phyloP scores from a whole-genome alignment of 2,113 vertebrate genomes.

The Puma concolor region DNA sequence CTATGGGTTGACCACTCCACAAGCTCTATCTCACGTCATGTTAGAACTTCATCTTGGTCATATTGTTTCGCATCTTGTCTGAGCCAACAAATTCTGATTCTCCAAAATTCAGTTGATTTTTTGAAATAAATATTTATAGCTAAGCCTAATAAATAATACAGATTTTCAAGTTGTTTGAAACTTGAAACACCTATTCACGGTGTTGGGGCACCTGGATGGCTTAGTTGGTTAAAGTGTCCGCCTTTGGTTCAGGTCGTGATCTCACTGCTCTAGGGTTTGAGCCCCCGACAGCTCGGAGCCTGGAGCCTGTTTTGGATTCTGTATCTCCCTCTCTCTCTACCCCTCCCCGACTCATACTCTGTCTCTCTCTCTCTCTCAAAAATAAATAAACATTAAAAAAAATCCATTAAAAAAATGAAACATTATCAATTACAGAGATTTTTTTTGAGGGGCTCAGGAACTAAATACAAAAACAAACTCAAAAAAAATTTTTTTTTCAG shows the following conservation, averaged over 20 bases:
- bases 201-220: too few species aligned
- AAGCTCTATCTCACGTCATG: neutral
- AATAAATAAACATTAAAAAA: too few species aligned
- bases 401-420: neutral
- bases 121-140: neutral
- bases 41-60: neutral
- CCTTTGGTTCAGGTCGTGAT: too few species aligned
- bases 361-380: too few species aligned
- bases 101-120: neutral
- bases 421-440: neutral
- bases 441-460: neutral
- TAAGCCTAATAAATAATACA: neutral
- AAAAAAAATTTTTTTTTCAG: neutral
- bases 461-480: neutral
- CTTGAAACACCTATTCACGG: neutral
- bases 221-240: too few species aligned
- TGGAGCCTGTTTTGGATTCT: too few species aligned
- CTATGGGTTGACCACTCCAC: neutral
- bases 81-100: neutral
- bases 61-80: neutral
- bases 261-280: too few species aligned
- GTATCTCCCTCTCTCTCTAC: too few species aligned
- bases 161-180: neutral
- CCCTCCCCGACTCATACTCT: too few species aligned
- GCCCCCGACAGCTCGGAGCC: too few species aligned